Evolutionary conservation across 1,140 invertebrate species (phyloP).

Genomic region (Drosophila guanche): DNA sequence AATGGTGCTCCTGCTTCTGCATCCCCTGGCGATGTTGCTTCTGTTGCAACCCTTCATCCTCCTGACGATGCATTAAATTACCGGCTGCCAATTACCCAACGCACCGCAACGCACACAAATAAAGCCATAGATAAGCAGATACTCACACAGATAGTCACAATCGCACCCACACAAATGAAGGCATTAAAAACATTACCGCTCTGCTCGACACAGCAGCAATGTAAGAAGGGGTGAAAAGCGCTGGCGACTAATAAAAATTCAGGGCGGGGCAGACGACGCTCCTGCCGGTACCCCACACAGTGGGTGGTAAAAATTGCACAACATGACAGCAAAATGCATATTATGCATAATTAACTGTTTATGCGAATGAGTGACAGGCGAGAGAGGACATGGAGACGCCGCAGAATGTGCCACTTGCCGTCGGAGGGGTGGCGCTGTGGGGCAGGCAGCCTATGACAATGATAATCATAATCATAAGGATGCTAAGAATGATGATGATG

Average conservation of each 20-base stretch:
- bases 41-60: conserved; percentile 31
- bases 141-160: conserved; percentile 7
- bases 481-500: conserved; percentile 42
- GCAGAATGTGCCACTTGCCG: background rate
- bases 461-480: conserved; percentile 53
- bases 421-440: background rate
- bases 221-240: background rate
- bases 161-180: conserved; percentile 55
- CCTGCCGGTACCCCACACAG: background rate
- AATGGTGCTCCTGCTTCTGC: background rate
- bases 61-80: conserved; percentile 54
- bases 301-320: conserved; percentile 66
- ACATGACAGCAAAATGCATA: conserved; percentile 82
- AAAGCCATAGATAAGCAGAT: conserved; percentile 35
- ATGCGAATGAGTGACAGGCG: conserved; percentile 80
- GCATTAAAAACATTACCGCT: conserved; percentile 74
- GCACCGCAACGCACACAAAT: conserved; percentile 49
- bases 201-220: conserved; percentile 36
- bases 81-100: conserved; percentile 65
- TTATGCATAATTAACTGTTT: conserved; percentile 83
- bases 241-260: conserved; percentile 58
- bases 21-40: background rate
- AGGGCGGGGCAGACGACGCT: background rate
- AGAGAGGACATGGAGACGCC: conserved; percentile 66
- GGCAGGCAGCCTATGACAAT: conserved; percentile 45